A percentile compares a stretch with the other conserved stretches of the same genome.
phyloP scores from a whole-genome alignment of 1,140 invertebrate genomes.

The Pachypeltis micranthus region DNA sequence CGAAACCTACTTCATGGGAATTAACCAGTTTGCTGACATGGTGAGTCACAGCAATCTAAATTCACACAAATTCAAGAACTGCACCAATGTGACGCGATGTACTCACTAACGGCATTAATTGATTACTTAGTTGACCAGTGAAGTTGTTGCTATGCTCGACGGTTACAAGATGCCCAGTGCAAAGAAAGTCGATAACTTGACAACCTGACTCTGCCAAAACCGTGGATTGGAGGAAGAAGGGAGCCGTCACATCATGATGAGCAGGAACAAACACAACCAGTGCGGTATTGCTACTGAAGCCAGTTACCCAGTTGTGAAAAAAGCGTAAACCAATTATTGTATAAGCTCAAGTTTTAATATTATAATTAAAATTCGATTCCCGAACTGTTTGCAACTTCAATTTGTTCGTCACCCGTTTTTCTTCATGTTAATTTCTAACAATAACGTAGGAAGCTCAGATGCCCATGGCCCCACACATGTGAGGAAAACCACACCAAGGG shows the following conservation, averaged over 20 bases:
- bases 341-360: too few relatives aligned
- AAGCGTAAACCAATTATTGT: too few relatives aligned
- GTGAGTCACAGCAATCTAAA: slow-evolving; percentile 31
- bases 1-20: slow-evolving; percentile 49
- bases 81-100: not conserved
- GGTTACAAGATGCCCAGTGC: not conserved
- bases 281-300: slow-evolving; percentile 52
- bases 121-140: slow-evolving; percentile 17
- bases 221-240: slow-evolving; percentile 73
- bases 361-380: too few relatives aligned
- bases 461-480: too few relatives aligned
- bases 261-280: slow-evolving; percentile 50
- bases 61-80: not conserved
- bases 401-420: too few relatives aligned
- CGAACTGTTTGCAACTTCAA: too few relatives aligned
- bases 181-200: not conserved
- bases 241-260: slow-evolving; percentile 70
- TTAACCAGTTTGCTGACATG: slow-evolving; percentile 80
- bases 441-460: too few relatives aligned
- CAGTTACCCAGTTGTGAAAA: slow-evolving; percentile 35
- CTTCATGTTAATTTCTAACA: too few relatives aligned
- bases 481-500: too few relatives aligned
- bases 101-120: not conserved
- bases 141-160: not conserved
- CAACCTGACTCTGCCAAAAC: not conserved